These are phyloP conservation scores for Turritopsis rubra DNA, from an alignment of 30 jellyfish, hydroid and myxozoan genomes.

Conservation along the genomic window DNA sequence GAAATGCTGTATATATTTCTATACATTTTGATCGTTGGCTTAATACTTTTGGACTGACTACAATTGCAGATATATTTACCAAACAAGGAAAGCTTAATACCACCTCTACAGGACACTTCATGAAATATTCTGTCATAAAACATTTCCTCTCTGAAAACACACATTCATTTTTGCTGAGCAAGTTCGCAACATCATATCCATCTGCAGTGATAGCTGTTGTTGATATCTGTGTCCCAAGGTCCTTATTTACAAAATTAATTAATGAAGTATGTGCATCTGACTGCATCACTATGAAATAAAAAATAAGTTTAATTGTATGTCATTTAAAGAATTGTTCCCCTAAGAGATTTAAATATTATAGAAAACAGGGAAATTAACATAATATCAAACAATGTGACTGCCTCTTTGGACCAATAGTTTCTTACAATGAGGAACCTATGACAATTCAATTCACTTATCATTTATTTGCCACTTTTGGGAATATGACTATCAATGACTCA, in stretches of 20 bases:
- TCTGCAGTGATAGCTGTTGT: constrained; percentile 59
- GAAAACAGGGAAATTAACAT: too few species aligned
- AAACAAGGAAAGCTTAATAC: constrained; percentile 80
- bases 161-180: constrained; percentile 4
- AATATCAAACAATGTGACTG: too few species aligned
- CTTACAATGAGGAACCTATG: too few species aligned
- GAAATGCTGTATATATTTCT: constrained; percentile 33
- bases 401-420: too few species aligned
- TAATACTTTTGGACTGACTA: constrained; percentile 39
- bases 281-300: background rate
- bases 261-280: background rate
- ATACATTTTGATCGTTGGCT: constrained; percentile 39
- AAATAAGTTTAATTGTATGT: too few species aligned
- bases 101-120: constrained; percentile 78
- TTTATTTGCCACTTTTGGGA: too few species aligned
- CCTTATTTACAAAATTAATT: constrained; percentile 43
- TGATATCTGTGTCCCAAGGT: constrained; percentile 36
- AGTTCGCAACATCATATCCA: constrained; percentile 51
- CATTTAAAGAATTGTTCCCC: too few species aligned
- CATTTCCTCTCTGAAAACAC: constrained; percentile 17
- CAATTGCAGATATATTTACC: constrained; percentile 49
- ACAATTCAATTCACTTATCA: too few species aligned
- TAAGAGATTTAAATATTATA: too few species aligned
- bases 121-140: constrained; percentile 79
- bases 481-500: too few species aligned